These are phyloP conservation scores for Cotesia chilonis DNA, from an alignment of 1,140 invertebrate species.

Conservation along the genomic window DNA sequence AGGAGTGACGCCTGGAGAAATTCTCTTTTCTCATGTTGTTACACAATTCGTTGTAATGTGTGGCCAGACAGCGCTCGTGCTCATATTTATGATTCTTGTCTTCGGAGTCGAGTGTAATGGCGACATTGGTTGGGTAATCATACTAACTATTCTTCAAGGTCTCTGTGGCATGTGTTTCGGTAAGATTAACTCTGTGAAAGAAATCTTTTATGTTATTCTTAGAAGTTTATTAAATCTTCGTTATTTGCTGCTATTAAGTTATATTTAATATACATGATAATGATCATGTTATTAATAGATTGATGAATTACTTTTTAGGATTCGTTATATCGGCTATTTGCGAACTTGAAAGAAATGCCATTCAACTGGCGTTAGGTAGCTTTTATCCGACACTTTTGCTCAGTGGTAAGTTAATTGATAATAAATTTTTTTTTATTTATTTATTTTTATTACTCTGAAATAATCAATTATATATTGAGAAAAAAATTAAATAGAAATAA, in stretches of 20 bases:
- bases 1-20: conserved; percentile 88
- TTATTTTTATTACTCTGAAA: neutral
- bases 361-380: conserved; percentile 91
- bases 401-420: conserved; percentile 68
- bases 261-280: neutral
- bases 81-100: conserved; percentile 90
- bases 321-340: conserved; percentile 94
- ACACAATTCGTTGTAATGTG: conserved; percentile 95
- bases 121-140: conserved; percentile 82
- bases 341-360: conserved; percentile 92
- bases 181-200: conserved; percentile 44
- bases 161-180: conserved; percentile 95
- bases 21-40: conserved; percentile 90
- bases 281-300: neutral
- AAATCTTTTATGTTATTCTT: neutral
- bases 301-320: conserved; percentile 57
- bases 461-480: neutral
- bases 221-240: neutral
- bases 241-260: conserved; percentile 4
- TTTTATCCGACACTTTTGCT: conserved; percentile 93
- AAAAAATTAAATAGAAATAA: too few species aligned
- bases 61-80: conserved; percentile 86
- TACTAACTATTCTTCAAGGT: conserved; percentile 85
- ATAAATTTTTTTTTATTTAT: neutral
- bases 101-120: conserved; percentile 88